Conservation (phyloP, 2,113 vertebrate genomes). For the Paradisaea rubra region DNA sequence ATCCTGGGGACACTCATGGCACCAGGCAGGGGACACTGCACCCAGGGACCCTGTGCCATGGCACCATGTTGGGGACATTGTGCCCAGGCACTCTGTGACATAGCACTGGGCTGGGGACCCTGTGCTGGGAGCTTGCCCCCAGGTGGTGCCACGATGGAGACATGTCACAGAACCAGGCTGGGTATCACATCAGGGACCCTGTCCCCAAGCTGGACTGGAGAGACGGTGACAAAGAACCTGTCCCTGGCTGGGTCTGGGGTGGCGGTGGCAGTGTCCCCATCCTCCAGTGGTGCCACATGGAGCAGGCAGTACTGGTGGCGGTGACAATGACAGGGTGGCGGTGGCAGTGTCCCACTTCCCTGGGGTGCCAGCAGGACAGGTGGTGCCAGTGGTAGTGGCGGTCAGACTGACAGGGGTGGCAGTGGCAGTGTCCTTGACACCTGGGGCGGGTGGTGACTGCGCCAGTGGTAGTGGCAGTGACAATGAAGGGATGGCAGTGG, state of each 20-base stretch:
- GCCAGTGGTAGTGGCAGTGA: too few species aligned
- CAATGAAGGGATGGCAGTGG: too few species aligned
- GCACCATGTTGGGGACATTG: neutral
- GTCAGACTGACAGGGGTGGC: too few species aligned
- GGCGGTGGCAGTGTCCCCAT: neutral
- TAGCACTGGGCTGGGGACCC: neutral
- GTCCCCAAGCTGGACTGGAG: neutral
- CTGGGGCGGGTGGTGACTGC: too few species aligned
- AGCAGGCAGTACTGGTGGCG: rapidly evolving
- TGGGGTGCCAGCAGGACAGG: too few species aligned
- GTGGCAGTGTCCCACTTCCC: neutral
- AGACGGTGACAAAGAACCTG: neutral
- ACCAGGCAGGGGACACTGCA: neutral
- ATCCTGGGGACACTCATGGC: neutral
- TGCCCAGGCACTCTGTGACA: too few species aligned
- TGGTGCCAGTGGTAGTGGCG: too few species aligned
- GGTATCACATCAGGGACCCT: neutral
- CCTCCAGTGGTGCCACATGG: neutral
- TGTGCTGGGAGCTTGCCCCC: neutral
- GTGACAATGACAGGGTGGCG: neutral
- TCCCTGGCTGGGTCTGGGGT: neutral
- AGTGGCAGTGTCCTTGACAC: too few species aligned
- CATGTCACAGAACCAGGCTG: neutral
- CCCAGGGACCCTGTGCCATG: neutral
- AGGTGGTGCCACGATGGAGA: neutral